Base-by-base conservation (phyloP, 2,797 vertebrate species). In the Malacoctenus gilli region DNA sequence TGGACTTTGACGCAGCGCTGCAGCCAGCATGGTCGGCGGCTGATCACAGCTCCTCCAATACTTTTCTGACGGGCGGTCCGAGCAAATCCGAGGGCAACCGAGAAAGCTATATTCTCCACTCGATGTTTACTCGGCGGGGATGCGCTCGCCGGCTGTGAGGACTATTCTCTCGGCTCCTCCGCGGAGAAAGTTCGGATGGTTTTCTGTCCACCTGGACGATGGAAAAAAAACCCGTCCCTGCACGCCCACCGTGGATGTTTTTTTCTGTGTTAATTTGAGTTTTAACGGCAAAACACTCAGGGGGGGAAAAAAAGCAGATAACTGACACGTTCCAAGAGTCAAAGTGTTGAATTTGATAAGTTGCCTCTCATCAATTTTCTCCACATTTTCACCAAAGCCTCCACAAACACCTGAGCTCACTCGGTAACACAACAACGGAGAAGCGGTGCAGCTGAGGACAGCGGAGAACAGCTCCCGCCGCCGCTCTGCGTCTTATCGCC, bases 391-490 rank as follows among this genome's bases (percentile, higher is more conserved):
- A 60, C 47, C 41, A 52, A 66, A 69, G 59, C 44, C 40, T 61
- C 22, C 21, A 48, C 38, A 42, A 41, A 42, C 82, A 87, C 79
- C 83, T 86, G 86, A 83, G 79, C 76, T 77, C 80, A 39, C 55
- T 50, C 59, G 43, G 50, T 15, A 59, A 59, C 42, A 39, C 60
- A 50, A 64, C 64, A 62, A 55, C 57, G 39, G 30, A 71, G 68
- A 55, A 54, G 14, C 57, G 25, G 47, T 34, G 53, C 50, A 55
- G 55, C 50, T 15, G 59, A 69, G 68, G 47, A 72, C 40, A 55
- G 53, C 70, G 51, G 65, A 66, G 63, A 61, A 51, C 35, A 43
- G n/a, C 68, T 68, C 76, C 79, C 22, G 62, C 73, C 14, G 77
- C 43, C 53, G 2, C 72, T 56, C 69, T 67, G 81, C 57, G 68